Conservation (phyloP, 2,797 vertebrate genomes). For the Tympanoctomys barrerae region DNA sequence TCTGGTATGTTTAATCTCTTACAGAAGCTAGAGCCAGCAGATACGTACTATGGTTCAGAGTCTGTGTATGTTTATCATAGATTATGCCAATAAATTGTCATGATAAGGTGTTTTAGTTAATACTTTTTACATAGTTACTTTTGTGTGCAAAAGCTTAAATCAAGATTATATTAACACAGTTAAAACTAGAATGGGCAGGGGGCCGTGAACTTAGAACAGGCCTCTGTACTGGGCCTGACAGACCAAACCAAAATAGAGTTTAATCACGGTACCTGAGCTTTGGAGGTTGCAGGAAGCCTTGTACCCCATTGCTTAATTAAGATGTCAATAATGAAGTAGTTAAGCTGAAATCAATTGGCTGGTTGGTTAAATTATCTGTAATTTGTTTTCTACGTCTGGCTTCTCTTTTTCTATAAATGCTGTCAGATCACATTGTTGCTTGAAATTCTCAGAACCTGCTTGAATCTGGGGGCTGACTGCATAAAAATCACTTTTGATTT, state of each 20-base stretch:
- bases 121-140: not conserved
- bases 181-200: not conserved
- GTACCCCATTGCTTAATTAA: not conserved
- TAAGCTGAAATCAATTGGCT: not conserved
- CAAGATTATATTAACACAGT: not conserved
- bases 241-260: not conserved
- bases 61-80: not conserved
- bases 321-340: not conserved
- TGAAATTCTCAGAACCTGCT: not conserved
- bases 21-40: not conserved
- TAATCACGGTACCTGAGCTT: not conserved
- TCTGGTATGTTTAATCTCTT: not conserved
- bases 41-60: not conserved
- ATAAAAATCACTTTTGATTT: not conserved
- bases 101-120: not conserved
- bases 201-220: not conserved
- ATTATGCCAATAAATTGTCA: not conserved
- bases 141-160: not conserved
- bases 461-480: not conserved
- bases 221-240: not conserved
- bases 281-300: not conserved
- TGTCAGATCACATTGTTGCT: not conserved
- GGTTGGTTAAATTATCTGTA: not conserved
- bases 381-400: not conserved
- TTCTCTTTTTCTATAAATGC: not conserved